Evolutionary conservation across 2,888 invertebrate species (phyloP).

Genomic region (Cyrtodaria siliqua): DNA sequence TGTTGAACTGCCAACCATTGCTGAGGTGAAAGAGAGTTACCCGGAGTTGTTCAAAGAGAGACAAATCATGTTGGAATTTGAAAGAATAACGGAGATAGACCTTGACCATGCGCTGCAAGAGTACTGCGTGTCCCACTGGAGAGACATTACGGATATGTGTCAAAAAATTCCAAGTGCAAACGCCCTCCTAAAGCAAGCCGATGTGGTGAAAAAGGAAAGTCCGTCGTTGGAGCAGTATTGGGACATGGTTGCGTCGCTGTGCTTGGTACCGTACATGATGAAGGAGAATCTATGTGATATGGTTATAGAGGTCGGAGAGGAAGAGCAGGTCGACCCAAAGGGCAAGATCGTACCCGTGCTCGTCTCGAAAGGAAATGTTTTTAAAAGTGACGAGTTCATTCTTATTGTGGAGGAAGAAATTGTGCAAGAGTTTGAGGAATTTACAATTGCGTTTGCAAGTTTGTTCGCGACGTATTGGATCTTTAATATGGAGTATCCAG

Average conservation of each 20-base stretch:
- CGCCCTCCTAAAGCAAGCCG: slow-evolving; percentile 76
- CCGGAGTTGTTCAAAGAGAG: slow-evolving; percentile 79
- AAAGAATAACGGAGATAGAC: slow-evolving; percentile 79
- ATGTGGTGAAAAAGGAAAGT: slow-evolving; percentile 79
- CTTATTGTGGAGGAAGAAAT: slow-evolving; percentile 81
- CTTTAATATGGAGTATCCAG: slow-evolving; percentile 82
- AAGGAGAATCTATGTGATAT: slow-evolving; percentile 80
- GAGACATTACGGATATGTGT: slow-evolving; percentile 76
- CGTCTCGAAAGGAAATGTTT: slow-evolving; percentile 80
- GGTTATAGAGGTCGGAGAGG: slow-evolving; percentile 78
- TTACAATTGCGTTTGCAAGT: slow-evolving; percentile 81
- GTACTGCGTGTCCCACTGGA: slow-evolving; percentile 80
- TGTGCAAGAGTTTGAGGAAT: slow-evolving; percentile 82
- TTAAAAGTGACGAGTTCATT: slow-evolving; percentile 81
- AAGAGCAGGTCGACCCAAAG: slow-evolving; percentile 78
- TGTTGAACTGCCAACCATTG: slow-evolving; percentile 78
- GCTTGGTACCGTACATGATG: slow-evolving; percentile 78
- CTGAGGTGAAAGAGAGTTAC: slow-evolving; percentile 76
- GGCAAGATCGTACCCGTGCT: slow-evolving; percentile 82
- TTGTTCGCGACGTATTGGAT: slow-evolving; percentile 82
- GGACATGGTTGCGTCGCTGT: slow-evolving; percentile 82
- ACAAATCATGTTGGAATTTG: slow-evolving; percentile 79
- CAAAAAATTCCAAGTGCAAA: slow-evolving; percentile 72
- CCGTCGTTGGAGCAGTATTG: slow-evolving; percentile 80
- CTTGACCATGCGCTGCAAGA: slow-evolving; percentile 81